Evolutionary conservation across 2,797 vertebrate species (phyloP), one percentile per base, ranked within the genome.

Genomic region (Falco rusticolus): DNA sequence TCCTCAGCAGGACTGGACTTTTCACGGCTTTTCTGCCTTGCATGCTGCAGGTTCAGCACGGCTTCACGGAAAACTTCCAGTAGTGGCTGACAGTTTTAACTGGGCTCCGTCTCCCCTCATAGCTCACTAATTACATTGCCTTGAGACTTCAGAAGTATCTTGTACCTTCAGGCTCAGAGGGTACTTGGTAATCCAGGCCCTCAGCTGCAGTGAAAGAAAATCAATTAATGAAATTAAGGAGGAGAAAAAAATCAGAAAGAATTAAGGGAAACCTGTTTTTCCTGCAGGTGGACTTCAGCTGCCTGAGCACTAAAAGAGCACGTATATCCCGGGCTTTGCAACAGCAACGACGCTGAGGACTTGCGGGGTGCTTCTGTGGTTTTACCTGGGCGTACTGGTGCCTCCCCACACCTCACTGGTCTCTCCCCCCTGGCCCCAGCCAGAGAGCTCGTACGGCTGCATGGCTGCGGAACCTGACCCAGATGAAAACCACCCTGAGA

Each of bases 401-500:
- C 64, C 1, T 7, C 16, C 18, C 16, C 8, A 10, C 5, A 84
- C 4, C 53, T 54, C 10, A 4, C 2, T 8, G 48, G 11, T 45
- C 12, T 70, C 39, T 47, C 19, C 19, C 29, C 4, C 13, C 45
- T 50, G 20, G 39, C 43, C 6, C 5, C 53, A 71, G 1, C 10
- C 66, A 56, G 39, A 41, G 16, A 50, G 47, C 13, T 33, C 0
- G 1, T 34, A 37, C 0, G 2, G 61, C 31, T 74, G 14, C n/a
- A 19, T 2, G 24, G 24, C 75, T 75, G 80, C 39, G 60, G 37
- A 87, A 56, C 50, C 31, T n/a, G n/a, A 89, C 43, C 9, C 41
- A 45, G 37, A 11, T 72, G 81, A 79, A 85, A 91, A 85, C 7
- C 59, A 89, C 29, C 7, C 37, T 41, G 54, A 60, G 22, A 61